Evolutionary conservation across 2,888 invertebrate species (phyloP).

Genomic region (Polyploca ridens): DNA sequence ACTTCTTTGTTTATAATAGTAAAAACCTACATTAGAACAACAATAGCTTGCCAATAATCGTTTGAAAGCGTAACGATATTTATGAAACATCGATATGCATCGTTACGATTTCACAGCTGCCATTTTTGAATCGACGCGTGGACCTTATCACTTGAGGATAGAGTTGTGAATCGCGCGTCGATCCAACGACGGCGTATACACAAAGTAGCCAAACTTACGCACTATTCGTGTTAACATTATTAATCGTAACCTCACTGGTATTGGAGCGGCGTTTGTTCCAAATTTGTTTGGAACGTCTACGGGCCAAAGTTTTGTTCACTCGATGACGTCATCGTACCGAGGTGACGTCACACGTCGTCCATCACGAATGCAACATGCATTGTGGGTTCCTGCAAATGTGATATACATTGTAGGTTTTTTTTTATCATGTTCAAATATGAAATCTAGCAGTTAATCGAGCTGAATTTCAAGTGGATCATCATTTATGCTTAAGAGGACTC

Average conservation of each 20-base stretch:
- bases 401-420: not conserved
- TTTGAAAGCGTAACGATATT: constrained; percentile 23
- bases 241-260: constrained; percentile 40
- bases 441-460: too few relatives aligned
- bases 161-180: constrained; percentile 19
- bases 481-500: too few relatives aligned
- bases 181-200: constrained; percentile 26
- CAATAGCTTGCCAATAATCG: constrained; percentile 53
- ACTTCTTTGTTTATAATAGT: constrained; percentile 27
- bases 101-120: constrained; percentile 20
- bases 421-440: not conserved
- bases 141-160: constrained; percentile 16
- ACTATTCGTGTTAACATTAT: constrained; percentile 25
- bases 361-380: constrained; percentile 83
- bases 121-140: constrained; percentile 12
- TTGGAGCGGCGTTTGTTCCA: constrained; percentile 22
- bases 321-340: constrained; percentile 47
- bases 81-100: constrained; percentile 20
- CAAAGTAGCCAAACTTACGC: constrained; percentile 49
- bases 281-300: constrained; percentile 20
- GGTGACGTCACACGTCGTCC: constrained; percentile 77
- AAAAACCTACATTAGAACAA: constrained; percentile 60
- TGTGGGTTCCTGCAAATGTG: constrained; percentile 70
- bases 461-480: too few relatives aligned
- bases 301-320: constrained; percentile 20